Base-by-base conservation (phyloP, 2,888 invertebrate genomes). In the Rhamphomyia laevipes region DNA sequence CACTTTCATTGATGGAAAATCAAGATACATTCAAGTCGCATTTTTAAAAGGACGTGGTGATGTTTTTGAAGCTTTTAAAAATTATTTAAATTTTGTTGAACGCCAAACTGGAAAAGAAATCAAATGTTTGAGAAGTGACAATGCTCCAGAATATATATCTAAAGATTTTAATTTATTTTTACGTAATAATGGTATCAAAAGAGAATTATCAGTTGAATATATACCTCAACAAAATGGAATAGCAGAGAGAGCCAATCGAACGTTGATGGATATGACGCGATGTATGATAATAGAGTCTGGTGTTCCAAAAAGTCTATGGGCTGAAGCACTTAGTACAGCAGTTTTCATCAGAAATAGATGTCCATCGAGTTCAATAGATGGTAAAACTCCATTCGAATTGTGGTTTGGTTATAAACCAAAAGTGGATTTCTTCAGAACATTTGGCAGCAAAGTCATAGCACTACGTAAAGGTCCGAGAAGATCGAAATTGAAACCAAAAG, bases 151-250 rank as follows among this genome's bases (percentile, higher is more conserved):
- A 53, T 58, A 58, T 46, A 33, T 57, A 5, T 53, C 47, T n/a
- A 33, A 23, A 1, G 30, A 33, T 17, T 33, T 59, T 16, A 40
- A 52, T 33, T 38, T 53, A 11, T 56, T 51, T 44, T 48, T 58
- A 9, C 48, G 51, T 17, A 46, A 49, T 18, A 45, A 57, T 40
- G 59, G 58, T 33, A 60, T 58, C 15, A 49, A 53, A 27, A 46
- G 50, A n/a, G 56, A 58, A 37, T 49, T 46, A 27, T 58, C 56
- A 10, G 54, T 56, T 10, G 27, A 31, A 12, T 48, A 57, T 42
- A 52, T 55, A 18, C 55, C 58, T 7, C 53, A 58, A 23, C 59
- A 58, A 49, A 60, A 59, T 35, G 58, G 60, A 16, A 53, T 59
- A 10, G 57, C 58, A 2, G 58, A 58, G 50, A 46, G 58, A 27